Conservation (phyloP, 1,140 invertebrate genomes). For the Tetragnatha versicolor region DNA sequence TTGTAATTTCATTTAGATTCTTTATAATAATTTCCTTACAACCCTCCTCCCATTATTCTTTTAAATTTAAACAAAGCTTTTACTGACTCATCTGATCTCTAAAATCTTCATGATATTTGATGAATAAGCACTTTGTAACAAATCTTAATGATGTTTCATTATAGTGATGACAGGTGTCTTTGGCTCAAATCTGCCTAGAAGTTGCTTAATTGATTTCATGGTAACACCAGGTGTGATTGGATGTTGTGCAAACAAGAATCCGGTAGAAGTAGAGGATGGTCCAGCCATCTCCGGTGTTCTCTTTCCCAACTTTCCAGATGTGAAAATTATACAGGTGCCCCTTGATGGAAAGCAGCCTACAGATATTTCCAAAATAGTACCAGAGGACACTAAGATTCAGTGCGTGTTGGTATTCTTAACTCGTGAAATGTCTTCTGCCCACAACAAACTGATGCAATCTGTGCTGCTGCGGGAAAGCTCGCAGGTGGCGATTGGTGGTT, state of each 20-base stretch:
- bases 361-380: background rate
- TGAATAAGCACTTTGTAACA: no score
- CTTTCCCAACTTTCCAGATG: conserved; percentile 36
- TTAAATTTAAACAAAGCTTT: no score
- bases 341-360: background rate
- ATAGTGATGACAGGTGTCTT: background rate
- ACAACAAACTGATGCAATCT: conserved; percentile 12
- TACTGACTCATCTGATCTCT: no score
- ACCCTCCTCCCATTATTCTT: no score
- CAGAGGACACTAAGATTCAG: conserved; percentile 21
- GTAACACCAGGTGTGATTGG: conserved; percentile 13
- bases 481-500: conserved; percentile 61
- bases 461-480: conserved; percentile 45
- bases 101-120: no score
- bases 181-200: background rate
- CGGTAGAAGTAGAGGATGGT: conserved; percentile 44
- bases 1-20: no score
- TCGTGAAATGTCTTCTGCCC: background rate
- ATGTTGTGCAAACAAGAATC: background rate
- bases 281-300: conserved; percentile 37
- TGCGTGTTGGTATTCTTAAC: conserved; percentile 46
- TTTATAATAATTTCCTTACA: no score
- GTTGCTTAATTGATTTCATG: background rate
- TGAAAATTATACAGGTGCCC: conserved; percentile 37
- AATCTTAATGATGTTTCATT: no score